Percentiles rank a stretch among this genome's conserved stretches.
Evolutionary conservation across 1,140 invertebrate species (phyloP).

Genomic region (Stegodyphus dumicola): DNA sequence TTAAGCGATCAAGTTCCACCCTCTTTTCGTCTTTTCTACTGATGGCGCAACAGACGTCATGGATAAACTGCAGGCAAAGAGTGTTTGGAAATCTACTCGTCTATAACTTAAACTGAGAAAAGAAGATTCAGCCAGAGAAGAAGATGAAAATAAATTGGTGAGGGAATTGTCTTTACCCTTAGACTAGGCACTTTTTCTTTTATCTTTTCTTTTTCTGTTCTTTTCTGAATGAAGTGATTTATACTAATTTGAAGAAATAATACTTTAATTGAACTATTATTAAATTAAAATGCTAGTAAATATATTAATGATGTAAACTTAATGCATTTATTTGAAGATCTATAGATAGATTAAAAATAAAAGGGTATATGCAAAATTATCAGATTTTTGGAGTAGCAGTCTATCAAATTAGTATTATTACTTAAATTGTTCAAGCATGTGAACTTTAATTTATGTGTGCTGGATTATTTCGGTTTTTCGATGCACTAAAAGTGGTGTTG

Average conservation of each 20-base stretch:
- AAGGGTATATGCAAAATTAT: too few relatives aligned
- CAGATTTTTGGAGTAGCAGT: too few relatives aligned
- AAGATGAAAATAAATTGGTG: slow-evolving; percentile 37
- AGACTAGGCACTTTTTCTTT: not conserved
- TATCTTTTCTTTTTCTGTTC: not conserved
- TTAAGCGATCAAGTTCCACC: too few relatives aligned
- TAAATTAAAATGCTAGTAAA: too few relatives aligned
- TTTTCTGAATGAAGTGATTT: not conserved
- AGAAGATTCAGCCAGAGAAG: not conserved
- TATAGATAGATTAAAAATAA: too few relatives aligned
- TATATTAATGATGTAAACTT: too few relatives aligned
- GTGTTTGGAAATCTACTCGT: slow-evolving; percentile 1
- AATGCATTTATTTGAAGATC: too few relatives aligned
- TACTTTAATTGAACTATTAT: not conserved
- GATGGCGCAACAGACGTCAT: slow-evolving; percentile 5
- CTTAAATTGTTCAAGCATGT: not conserved
- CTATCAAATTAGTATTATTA: not conserved
- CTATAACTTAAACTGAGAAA: not conserved
- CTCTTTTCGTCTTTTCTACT: too few relatives aligned
- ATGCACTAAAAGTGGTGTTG: not conserved
- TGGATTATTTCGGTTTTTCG: not conserved
- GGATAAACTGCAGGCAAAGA: slow-evolving; percentile 7
- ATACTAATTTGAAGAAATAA: not conserved
- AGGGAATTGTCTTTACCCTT: slow-evolving; percentile 6
- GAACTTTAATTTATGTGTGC: not conserved